Evolutionary conservation across 92 coral and sea anemone genomes (phyloP), one percentile per base, ranked within the genome.

Genomic region (Desmophyllum pertusum): DNA sequence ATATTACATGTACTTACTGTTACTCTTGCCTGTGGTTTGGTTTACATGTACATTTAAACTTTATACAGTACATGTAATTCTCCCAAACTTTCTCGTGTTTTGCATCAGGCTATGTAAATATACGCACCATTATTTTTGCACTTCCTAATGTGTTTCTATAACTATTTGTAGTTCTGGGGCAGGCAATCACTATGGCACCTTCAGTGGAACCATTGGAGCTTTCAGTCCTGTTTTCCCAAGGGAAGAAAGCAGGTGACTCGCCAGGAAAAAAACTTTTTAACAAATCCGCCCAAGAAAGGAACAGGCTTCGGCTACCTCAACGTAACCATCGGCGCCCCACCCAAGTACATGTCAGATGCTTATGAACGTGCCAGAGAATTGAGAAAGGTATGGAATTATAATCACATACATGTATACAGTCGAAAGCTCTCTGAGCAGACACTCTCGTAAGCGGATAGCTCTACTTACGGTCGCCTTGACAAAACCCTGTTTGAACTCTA

Each of bases 111-210:
- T n/a, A n/a, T n/a, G n/a, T n/a, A n/a, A n/a, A n/a, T n/a, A n/a
- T n/a, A n/a, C n/a, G n/a, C n/a, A n/a, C n/a, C n/a, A n/a, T n/a
- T n/a, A n/a, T n/a, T n/a, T n/a, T n/a, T n/a, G n/a, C n/a, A 62
- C 35, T 5, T 29, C 17, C 9, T 70, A 18, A 21, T 15, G 3
- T 48, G 35, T 74, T 29, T n/a, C n/a, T 33, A 23, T 31, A 0
- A 70, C 43, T 40, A 25, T 76, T 55, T 55, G 33, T 21, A 80
- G 99, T 55, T 92, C 95, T 63, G 99, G 99, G 55, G 97, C 92
- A 9, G 99, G 99, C 2, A 97, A 90, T 79, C 99, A 97, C 45
- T 97, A 97, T 59, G 99, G 99, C 19, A 97, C 99, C 6, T 94
- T 97, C 90, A 55, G 97, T 79, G 99, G 99, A 43, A 84, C 99